Evolutionary conservation across 2,888 invertebrate species (phyloP), one percentile per base, ranked within the genome.

Genomic region (Cephus sareptanus): DNA sequence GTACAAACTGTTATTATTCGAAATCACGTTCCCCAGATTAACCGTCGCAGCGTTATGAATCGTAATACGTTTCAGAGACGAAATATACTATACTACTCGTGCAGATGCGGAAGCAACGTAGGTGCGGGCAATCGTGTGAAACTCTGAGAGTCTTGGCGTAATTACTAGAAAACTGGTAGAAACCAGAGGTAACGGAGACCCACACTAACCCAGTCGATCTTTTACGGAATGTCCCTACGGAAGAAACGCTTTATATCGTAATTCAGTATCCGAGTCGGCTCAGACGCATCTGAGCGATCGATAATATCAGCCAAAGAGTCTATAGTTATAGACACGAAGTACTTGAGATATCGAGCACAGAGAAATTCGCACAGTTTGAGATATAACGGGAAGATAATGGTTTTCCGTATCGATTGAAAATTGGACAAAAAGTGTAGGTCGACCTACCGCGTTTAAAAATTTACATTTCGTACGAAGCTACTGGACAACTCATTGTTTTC

Each of bases 11-110:
- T 34, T 40, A 74, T 76, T 71, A 76, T 78, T 75, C 76, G 31
- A 74, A 76, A 79, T 83, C 75, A 75, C 79, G 76, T 80, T 84
- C 76, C 78, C 81, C 83, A 80, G 81, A 84, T 81, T 83, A 80
- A 76, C 77, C 75, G 76, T 15, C 75, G 76, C 75, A 81, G 73
- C 76, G 77, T 85, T 75, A 80, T 83, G 77, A 85, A 81, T 80
- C 76, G 74, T 78, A 80, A 78, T 78, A 40, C 77, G 40, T 83
- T 69, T 56, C 23, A 9, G 73, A 40, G 56, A 30, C 13, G 23
- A 74, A 76, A 71, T 70, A 78, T 78, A n/a, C 68, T 34, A 73
- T 73, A 56, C 15, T 34, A 34, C 33, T 75, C n/a, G 69, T 15
- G 75, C 23, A 30, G 73, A 34, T 40, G 30, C 23, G 35, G 23